Base-by-base conservation (phyloP, 2,888 invertebrate genomes). In the Amblyjoppa fuscipennis region DNA sequence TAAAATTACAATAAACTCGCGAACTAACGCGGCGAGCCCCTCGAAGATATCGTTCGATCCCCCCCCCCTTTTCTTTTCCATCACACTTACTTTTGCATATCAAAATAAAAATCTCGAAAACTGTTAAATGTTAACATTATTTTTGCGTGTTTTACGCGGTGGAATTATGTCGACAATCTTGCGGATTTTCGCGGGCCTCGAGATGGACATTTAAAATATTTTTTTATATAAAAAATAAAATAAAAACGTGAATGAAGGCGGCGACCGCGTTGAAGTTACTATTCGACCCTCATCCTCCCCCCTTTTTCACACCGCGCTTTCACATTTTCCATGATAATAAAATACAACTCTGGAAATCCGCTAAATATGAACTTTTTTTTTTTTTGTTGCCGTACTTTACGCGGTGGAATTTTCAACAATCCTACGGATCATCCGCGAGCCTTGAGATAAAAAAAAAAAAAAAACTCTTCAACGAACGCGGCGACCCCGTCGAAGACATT, bases 351-450 rank as follows among this genome's bases (percentile, higher is more conserved):
- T 38, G 7, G 61, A 31, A 51, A 34, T n/a, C 16, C 3, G 34
- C 16, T 20, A 16, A 68, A 20, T 25, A n/a, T n/a, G 38, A 38
- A 38, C 38, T 4, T 38, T 38, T 38, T 38, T 38, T 38, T n/a
- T 4, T 5, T 38, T 38, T 38, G 3, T 38, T n/a, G 0, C 4
- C 0, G n/a, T 7, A 31, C 5, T 11, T 31, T 64, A 16, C 11
- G 9, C 45, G 13, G 13, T 13, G 45, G 16, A 51, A 51, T 51
- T 51, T 6, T 51, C 11, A 51, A 51, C 49, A 51, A 51, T 0
- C n/a, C n/a, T n/a, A 6, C 53, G 49, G 4, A 85, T 85, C 85
- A 73, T 80, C 79, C 85, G 79, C 61, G 76, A 51, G 73, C 82
- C 82, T 85, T 83, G 79, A 81, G 25, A 20, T n/a, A 1, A 20